Evolutionary conservation across 2,888 invertebrate genomes (phyloP), one percentile per base, ranked within the genome.

Genomic region (Oxyteleia sp.): DNA sequence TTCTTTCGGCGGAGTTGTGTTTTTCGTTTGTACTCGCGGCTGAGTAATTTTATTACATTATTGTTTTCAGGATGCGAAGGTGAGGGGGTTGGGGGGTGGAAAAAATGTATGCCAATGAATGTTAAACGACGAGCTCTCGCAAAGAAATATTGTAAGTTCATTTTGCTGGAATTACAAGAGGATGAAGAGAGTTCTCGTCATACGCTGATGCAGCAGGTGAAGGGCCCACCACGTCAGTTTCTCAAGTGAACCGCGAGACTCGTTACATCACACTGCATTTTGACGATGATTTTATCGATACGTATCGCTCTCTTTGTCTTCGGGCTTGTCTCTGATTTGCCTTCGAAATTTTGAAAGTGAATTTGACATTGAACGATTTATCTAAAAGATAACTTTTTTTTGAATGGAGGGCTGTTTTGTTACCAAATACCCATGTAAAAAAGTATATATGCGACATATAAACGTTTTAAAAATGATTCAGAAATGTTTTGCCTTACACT

Each of bases 241-340:
- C 78, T 85, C 68, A 38, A 84, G 82, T 75, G 78, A 57, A 55
- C 72, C 64, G 47, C 23, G 32, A 66, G 71, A 75, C 75, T 84
- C 71, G 84, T 84, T 84, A 79, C 72, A 84, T 75, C 59, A 47
- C 72, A 66, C 69, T 71, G 61, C 43, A 78, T 78, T 66, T 66
- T 82, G 63, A 68, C 75, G 84, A 84, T 86, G 86, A 86, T 83
- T 81, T 61, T 64, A 76, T 69, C 78, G 63, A 71, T 78, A 69
- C 15, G 35, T 66, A 75, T 74, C 74, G 35, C 10, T 23, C 35
- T 64, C 66, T 80, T 72, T 80, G 68, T 78, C 61, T 61, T 53
- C 16, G 16, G 7, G 29, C 13, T 16, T 59, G 29, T 13, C 11
- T 43, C 15, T 32, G 32, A 69, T 32, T 32, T 38, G 29, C 11